Evolutionary conservation across 1,140 invertebrate genomes (phyloP).

Genomic region (Stegodyphus dumicola): DNA sequence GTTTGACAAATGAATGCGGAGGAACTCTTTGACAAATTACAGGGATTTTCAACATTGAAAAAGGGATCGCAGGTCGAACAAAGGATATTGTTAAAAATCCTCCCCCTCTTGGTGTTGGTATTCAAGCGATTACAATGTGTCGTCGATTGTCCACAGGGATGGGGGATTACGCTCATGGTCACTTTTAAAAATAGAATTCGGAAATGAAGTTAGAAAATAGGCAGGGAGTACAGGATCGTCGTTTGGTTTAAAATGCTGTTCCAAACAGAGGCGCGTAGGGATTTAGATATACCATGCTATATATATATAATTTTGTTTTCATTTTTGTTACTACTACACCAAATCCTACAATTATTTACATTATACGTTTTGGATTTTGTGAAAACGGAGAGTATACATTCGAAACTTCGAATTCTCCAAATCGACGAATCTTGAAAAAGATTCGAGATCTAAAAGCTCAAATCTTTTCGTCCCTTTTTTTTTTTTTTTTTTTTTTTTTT

Average conservation of each 20-base stretch:
- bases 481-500: no score
- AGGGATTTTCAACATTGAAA: constrained; percentile 4
- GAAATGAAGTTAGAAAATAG: no score
- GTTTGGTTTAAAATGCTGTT: constrained; percentile 26
- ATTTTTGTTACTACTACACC: no score
- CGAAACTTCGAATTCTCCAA: no score
- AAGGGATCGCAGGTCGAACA: neutral
- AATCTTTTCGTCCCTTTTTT: no score
- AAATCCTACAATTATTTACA: no score
- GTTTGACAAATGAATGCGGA: neutral
- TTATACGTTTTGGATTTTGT: no score
- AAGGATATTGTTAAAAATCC: neutral
- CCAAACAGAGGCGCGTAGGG: neutral
- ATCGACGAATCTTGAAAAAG: no score
- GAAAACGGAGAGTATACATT: no score
- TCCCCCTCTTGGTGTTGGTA: neutral
- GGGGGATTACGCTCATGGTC: neutral
- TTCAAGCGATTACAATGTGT: neutral
- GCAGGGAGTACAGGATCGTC: neutral
- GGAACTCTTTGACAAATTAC: constrained; percentile 24
- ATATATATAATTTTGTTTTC: no score
- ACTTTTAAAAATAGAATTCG: neutral
- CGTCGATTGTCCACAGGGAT: neutral
- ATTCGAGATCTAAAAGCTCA: no score
- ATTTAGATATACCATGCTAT: neutral